Conservation (phyloP, 35 echinoderm and acorn worm species). For the Eucidaris tribuloides region DNA sequence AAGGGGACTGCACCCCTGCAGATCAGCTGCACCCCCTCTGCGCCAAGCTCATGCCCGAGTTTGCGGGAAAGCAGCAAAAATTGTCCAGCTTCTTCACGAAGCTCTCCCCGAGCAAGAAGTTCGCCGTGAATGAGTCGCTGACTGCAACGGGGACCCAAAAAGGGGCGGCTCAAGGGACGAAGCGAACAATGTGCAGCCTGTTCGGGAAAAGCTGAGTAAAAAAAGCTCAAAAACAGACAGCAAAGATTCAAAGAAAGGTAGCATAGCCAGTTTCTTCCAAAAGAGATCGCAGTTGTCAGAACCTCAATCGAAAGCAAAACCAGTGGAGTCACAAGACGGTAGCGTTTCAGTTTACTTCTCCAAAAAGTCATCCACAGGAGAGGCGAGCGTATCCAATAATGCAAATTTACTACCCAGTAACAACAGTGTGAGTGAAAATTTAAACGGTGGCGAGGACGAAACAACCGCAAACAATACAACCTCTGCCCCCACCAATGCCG, state of each 20-base stretch:
- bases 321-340: too few species aligned
- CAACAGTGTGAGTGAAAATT: too few species aligned
- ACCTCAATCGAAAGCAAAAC: too few species aligned
- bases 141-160: background rate
- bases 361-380: too few species aligned
- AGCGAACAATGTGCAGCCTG: background rate
- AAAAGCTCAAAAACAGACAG: slow-evolving; percentile 39
- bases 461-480: too few species aligned
- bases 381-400: too few species aligned
- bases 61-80: slow-evolving; percentile 86
- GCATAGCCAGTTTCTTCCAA: slow-evolving; percentile 14
- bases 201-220: slow-evolving; percentile 12
- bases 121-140: background rate
- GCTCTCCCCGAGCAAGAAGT: slow-evolving; percentile 46
- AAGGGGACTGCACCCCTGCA: slow-evolving; percentile 20
- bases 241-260: slow-evolving; percentile 2
- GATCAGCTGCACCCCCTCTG: slow-evolving; percentile 69
- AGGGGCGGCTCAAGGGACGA: background rate
- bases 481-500: too few species aligned
- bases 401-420: too few species aligned
- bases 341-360: too few species aligned
- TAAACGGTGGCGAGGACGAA: too few species aligned
- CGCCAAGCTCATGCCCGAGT: slow-evolving; percentile 93
- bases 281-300: background rate
- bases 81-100: slow-evolving; percentile 86